A percentile compares a stretch with the other conserved stretches of the same genome.
Evolutionary conservation across 2,797 vertebrate species (phyloP).

Genomic region (Tolypeutes matacus): DNA sequence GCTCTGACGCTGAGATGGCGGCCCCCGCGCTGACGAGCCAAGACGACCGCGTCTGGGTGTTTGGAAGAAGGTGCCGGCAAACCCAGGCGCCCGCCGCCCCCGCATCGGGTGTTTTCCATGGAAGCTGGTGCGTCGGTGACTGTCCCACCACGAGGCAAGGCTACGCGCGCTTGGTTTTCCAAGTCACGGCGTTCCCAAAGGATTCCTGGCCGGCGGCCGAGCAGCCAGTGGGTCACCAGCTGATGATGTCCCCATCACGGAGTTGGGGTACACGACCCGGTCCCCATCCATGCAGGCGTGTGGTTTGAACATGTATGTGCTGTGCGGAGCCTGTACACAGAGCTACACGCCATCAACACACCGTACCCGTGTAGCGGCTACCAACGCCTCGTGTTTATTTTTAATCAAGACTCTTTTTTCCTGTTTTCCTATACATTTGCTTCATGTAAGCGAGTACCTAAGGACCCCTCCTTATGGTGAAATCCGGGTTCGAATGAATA

Average conservation of each 20-base stretch:
- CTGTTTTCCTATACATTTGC: slow-evolving; percentile 67
- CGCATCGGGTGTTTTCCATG: fast-evolving
- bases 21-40: fast-evolving
- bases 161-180: not conserved
- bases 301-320: slow-evolving; percentile 69
- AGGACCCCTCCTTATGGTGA: slow-evolving; percentile 75
- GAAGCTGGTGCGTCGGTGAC: not conserved
- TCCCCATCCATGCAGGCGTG: slow-evolving; percentile 57
- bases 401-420: slow-evolving; percentile 62
- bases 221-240: not conserved
- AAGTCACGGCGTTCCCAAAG: fast-evolving
- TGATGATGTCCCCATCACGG: slow-evolving; percentile 70
- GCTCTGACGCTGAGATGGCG: not conserved
- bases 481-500: slow-evolving; percentile 71
- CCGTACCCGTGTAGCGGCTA: slow-evolving; percentile 67
- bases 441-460: slow-evolving; percentile 73
- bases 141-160: fast-evolving
- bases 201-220: not conserved
- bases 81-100: too few species aligned
- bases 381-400: slow-evolving; percentile 72
- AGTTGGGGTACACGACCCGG: not conserved
- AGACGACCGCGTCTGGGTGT: fast-evolving
- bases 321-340: slow-evolving; percentile 82
- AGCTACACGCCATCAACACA: slow-evolving; percentile 64
- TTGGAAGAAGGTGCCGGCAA: too few species aligned